A percentile compares a stretch with the other conserved stretches of the same genome.
phyloP scores from a whole-genome alignment of 2,797 vertebrate species.

The Gobio occitaniae region DNA sequence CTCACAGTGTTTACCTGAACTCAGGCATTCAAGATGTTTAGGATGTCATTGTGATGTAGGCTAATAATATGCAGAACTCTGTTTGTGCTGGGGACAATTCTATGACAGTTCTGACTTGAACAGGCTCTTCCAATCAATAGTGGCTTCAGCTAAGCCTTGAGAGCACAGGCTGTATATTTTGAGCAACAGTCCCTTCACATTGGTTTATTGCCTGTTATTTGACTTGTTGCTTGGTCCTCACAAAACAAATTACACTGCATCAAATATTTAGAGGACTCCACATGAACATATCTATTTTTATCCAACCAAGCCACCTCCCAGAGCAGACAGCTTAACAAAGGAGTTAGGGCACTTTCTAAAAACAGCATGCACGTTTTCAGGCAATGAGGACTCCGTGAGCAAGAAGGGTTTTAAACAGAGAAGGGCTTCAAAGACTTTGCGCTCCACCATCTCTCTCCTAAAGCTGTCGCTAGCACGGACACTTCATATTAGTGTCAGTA shows the following conservation, averaged over 20 bases:
- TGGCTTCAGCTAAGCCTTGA: neutral
- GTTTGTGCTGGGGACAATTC: neutral
- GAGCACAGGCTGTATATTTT: slow-evolving; percentile 18
- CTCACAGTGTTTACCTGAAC: neutral
- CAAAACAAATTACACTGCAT: slow-evolving; percentile 50
- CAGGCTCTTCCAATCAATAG: slow-evolving; percentile 5
- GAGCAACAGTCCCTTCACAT: slow-evolving; percentile 23
- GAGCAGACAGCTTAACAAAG: slow-evolving; percentile 41
- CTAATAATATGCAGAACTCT: neutral
- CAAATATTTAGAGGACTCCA: slow-evolving; percentile 50
- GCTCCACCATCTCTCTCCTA: slow-evolving; percentile 36
- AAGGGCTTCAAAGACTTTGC: slow-evolving; percentile 41
- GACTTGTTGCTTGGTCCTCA: slow-evolving; percentile 40
- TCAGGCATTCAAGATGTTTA: neutral
- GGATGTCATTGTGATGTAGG: neutral
- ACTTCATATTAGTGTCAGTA: slow-evolving; percentile 41
- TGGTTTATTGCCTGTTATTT: slow-evolving; percentile 27
- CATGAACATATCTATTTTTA: slow-evolving; percentile 53
- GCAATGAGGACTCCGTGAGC: slow-evolving; percentile 24
- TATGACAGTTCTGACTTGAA: slow-evolving; percentile 1
- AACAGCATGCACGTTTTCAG: slow-evolving; percentile 57
- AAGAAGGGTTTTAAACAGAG: slow-evolving; percentile 28
- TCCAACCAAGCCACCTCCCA: slow-evolving; percentile 37
- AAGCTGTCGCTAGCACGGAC: slow-evolving; percentile 37
- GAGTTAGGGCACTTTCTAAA: slow-evolving; percentile 43